Percentiles rank a stretch among this genome's conserved stretches.
These are phyloP conservation scores for Lophura swinhoii DNA, from an alignment of 2,797 vertebrate species.

Conservation along the genomic window DNA sequence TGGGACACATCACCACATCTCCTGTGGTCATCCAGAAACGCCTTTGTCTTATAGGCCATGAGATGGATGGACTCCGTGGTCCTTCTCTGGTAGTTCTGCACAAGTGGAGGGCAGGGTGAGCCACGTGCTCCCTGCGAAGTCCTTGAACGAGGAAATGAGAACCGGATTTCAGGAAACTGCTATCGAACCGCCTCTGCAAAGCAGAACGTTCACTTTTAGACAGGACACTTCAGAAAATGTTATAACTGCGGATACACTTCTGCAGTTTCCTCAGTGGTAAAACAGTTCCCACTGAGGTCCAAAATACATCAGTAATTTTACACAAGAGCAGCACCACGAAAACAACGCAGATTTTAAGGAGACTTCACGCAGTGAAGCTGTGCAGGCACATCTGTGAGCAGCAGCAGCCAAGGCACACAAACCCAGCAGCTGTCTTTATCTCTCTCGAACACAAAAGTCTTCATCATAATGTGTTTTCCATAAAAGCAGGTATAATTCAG, in stretches of 20 bases:
- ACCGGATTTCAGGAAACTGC: neutral
- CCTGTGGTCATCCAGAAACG: neutral
- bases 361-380: neutral
- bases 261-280: neutral
- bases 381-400: neutral
- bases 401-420: neutral
- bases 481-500: constrained; percentile 25
- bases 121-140: neutral
- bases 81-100: neutral
- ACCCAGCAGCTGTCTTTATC: neutral
- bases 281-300: neutral
- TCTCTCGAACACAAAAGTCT: constrained; percentile 1
- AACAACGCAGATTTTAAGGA: neutral
- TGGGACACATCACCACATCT: neutral
- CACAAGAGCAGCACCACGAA: neutral
- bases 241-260: neutral
- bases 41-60: neutral
- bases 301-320: neutral
- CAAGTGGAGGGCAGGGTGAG: neutral
- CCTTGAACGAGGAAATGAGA: neutral
- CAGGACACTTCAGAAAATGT: neutral
- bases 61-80: neutral
- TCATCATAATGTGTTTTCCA: neutral
- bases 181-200: neutral
- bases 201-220: neutral